Base-by-base conservation (phyloP, 1,140 invertebrate genomes). In the Caligus rogercresseyi region DNA sequence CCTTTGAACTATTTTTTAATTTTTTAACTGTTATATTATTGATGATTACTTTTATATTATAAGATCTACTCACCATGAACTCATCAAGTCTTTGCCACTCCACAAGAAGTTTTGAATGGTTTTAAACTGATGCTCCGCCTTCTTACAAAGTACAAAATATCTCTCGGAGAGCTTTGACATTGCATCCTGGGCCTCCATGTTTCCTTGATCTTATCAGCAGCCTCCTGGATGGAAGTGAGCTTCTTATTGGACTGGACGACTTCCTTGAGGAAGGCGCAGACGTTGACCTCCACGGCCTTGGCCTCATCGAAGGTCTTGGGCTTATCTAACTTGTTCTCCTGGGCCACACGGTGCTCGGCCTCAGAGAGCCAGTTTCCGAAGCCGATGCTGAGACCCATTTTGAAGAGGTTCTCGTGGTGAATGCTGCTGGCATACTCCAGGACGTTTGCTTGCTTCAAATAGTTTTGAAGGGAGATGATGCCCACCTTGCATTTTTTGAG, bases 81-180 rank as follows among this genome's bases (percentile, higher is more conserved):
- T 60, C 57, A 14, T 60, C 57, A 13, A 60, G 24, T 2, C 23
- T 16, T 31, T 60, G 21, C 57, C 57, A 60, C 21, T 60, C 57
- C 20, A 25, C 23, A 20, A 60, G 57, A n/a, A 60, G 57, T 26
- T 16, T 25, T 60, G 57, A 25, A 60, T 60, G 57, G 21, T 60
- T 18, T 60, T 60, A 20, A 60, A 20, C 18, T 43, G 24, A 16
- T 43, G 24, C 23, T 60, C 57, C 15, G 57, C 57, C 16, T 31
- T 25, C 19, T 60, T 60, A 19, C 57, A 60, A 60, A 60, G 57
- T 1, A 60, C 57, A 20, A 24, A 60, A 25, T 60, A 60, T 60
- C 57, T 14, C 57, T 60, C 57, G 4, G 24, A 31, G 24, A 60
- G n/a, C 25, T 43, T 60, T 24, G 57, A 14, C 23, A 60, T 26